These are phyloP conservation scores for Peromyscus attwateri DNA, from an alignment of 2,797 vertebrate species.

Conservation along the genomic window DNA sequence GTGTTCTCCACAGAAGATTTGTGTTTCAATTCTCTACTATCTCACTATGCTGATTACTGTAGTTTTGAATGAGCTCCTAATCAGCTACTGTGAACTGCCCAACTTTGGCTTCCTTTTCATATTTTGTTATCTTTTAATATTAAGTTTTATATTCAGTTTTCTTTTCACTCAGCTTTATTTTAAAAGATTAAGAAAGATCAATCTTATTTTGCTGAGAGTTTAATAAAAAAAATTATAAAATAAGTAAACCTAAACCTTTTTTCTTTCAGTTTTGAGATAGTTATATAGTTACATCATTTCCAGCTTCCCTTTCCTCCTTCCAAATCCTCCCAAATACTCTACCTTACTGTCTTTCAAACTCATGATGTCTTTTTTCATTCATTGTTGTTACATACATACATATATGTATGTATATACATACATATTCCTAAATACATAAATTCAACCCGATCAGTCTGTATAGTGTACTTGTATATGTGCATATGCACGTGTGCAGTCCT, in stretches of 20 bases:
- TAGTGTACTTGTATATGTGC: no score
- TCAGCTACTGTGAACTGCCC: not conserved
- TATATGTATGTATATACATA: not conserved
- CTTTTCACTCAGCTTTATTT: not conserved
- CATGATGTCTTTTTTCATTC: not conserved
- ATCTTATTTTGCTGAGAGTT: not conserved
- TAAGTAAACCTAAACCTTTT: not conserved
- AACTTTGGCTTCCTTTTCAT: constrained; percentile 19
- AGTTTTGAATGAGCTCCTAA: constrained; percentile 42
- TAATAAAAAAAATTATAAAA: not conserved
- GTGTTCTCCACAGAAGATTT: constrained; percentile 51
- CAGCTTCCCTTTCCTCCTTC: not conserved
- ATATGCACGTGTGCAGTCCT: not conserved
- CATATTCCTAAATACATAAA: not conserved
- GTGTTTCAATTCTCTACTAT: constrained; percentile 32
- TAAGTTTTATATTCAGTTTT: not conserved
- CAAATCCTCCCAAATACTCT: not conserved
- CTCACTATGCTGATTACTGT: not conserved
- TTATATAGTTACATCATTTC: not conserved
- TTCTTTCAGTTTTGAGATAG: not conserved
- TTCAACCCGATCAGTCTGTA: not conserved
- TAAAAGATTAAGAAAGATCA: not conserved
- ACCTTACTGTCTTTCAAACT: not conserved
- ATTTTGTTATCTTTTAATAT: constrained; percentile 24
- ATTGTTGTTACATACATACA: not conserved